Evolutionary conservation across 2,888 invertebrate species (phyloP), one percentile per base, ranked within the genome.

Genomic region (Stenodema calcarata): DNA sequence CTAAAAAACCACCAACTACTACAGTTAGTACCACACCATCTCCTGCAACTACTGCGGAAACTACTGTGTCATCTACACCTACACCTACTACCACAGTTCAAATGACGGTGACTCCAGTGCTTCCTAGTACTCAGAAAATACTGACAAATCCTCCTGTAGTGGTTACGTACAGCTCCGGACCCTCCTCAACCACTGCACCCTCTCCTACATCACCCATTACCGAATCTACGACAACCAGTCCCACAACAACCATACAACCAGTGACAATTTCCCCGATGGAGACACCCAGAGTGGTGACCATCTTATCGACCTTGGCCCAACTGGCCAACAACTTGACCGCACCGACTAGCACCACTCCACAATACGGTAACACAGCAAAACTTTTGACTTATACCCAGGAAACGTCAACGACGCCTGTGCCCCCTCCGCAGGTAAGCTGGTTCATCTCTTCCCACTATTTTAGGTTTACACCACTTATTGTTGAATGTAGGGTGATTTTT

Each of bases 1-100:
- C 89, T 91, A 91, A 91, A 91, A 87, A 73, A 16, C 88, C 87
- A 62, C 79, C 84, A 47, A 87, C 44, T 54, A 86, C 86, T 42
- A 86, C 78, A 83, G 54, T 83, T 23, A 83, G 80, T 50, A 50
- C 76, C 23, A 88, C 87, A 81, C 88, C 85, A 16, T 70, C 82
- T 44, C n/a, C 47, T 18, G 41, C 81, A 47, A 79, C 86, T 4
- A 86, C 73, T n/a, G 73, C 28, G 27, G 54, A 44, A 47, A 87
- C 87, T 54, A 86, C 81, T 83, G 47, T 86, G n/a, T 78, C 76
- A 54, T 35, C 76, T 18, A 88, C 87, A 78, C 88, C 82, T 27
- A 18, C 82, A 78, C 4, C 27, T 11, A 18, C 86, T 73, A 79
- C 86, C 4, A 75, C 73, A 35, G 35, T 41, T 28, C 35, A 44